Conservation (phyloP, 2,113 vertebrate genomes). For the Rhinoderma darwinii region DNA sequence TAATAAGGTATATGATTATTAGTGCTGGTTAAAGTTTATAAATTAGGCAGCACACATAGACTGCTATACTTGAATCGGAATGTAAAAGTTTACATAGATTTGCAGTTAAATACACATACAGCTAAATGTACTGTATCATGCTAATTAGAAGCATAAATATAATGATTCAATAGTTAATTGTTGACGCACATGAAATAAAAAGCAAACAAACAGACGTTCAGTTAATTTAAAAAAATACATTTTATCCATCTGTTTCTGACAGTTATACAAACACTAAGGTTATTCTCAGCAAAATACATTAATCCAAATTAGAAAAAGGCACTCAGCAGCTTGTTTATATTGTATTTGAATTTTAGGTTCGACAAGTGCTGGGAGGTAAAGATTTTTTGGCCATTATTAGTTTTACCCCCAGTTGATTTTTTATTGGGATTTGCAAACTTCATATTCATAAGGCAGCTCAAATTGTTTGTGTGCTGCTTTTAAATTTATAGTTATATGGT, state of each 20-base stretch:
- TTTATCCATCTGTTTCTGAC: constrained; percentile 39
- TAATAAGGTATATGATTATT: background rate
- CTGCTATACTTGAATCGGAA: background rate
- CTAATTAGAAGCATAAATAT: constrained; percentile 41
- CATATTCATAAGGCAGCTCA: background rate
- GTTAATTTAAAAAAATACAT: constrained; percentile 38
- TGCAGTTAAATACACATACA: background rate
- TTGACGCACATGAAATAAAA: constrained; percentile 1
- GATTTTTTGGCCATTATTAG: constrained; percentile 21
- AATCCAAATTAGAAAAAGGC: background rate
- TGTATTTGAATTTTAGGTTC: background rate
- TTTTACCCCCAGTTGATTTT: constrained; percentile 12
- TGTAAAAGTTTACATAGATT: background rate
- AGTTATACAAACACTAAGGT: constrained; percentile 34
- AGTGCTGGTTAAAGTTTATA: background rate
- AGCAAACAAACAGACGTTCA: constrained; percentile 23
- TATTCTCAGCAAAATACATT: background rate
- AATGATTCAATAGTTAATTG: constrained; percentile 25
- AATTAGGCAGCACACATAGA: background rate
- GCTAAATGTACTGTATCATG: background rate
- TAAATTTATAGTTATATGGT: constrained; percentile 11
- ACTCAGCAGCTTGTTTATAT: constrained; percentile 15
- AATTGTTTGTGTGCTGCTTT: background rate
- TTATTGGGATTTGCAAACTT: constrained; percentile 12
- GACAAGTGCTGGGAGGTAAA: constrained; percentile 5